Conservation (phyloP, 1,140 invertebrate genomes). For the Zaprionus ghesquierei region DNA sequence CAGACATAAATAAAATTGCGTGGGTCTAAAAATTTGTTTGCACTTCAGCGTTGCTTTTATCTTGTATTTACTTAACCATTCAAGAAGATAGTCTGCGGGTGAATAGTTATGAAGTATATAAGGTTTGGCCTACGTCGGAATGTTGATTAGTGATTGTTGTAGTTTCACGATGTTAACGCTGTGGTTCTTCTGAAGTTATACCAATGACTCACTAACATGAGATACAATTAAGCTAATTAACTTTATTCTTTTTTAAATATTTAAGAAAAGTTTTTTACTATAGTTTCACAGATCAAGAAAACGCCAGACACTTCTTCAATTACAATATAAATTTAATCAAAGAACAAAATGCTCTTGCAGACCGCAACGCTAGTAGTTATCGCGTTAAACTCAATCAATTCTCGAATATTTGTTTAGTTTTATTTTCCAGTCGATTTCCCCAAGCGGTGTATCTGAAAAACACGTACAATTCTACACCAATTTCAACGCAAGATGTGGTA, state of each 20-base stretch:
- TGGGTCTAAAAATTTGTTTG: constrained; percentile 66
- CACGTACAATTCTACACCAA: constrained; percentile 10
- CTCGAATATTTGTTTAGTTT: constrained; percentile 65
- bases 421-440: constrained; percentile 82
- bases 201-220: no score
- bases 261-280: constrained; percentile 43
- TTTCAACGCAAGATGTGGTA: constrained; percentile 15
- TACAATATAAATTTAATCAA: constrained; percentile 60
- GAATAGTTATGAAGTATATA: background rate
- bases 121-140: background rate
- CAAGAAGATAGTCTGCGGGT: constrained; percentile 50
- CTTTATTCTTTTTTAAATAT: no score
- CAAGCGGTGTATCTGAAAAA: constrained; percentile 36
- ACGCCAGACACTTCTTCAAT: constrained; percentile 59
- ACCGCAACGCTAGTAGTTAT: constrained; percentile 46
- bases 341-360: constrained; percentile 51
- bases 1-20: constrained; percentile 26
- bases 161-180: constrained; percentile 48
- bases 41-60: constrained; percentile 50
- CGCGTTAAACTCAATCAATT: constrained; percentile 65
- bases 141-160: constrained; percentile 15
- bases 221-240: no score
- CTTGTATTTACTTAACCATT: constrained; percentile 59
- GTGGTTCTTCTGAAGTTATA: constrained; percentile 42
- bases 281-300: background rate